Evolutionary conservation across 2,113 vertebrate genomes (phyloP).

Genomic region (Grus americana): DNA sequence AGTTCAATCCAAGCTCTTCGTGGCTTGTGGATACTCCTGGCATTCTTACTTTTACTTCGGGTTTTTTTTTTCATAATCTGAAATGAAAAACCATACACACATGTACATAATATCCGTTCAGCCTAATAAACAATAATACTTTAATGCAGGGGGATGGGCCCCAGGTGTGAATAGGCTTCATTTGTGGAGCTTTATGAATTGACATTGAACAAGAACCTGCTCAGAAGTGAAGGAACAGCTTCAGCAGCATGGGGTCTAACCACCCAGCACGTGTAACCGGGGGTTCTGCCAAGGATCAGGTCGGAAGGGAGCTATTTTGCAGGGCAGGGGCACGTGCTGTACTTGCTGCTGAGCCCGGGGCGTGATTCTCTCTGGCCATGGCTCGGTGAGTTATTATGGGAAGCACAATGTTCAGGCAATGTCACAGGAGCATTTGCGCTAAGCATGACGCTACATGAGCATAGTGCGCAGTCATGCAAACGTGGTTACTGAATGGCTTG

Average conservation of each 20-base stretch:
- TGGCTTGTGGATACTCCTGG: background rate
- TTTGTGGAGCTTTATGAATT: background rate
- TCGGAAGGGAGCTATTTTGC: background rate
- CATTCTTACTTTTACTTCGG: background rate
- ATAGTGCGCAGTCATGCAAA: background rate
- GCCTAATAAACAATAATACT: background rate
- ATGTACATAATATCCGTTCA: background rate
- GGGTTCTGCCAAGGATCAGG: background rate
- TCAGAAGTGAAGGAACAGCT: background rate
- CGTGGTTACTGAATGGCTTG: background rate
- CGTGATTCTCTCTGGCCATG: accelerated
- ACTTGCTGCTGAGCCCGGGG: background rate
- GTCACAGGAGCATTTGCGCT: background rate
- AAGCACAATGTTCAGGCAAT: background rate
- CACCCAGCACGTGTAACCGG: background rate
- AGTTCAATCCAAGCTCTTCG: background rate
- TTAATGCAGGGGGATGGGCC: background rate
- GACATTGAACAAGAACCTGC: background rate
- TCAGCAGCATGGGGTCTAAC: background rate
- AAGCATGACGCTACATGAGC: background rate
- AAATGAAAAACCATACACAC: background rate
- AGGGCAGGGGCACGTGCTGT: background rate
- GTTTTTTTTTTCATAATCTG: background rate
- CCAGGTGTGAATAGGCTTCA: background rate
- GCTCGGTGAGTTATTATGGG: background rate